Conservation (phyloP, 2,797 vertebrate species). For the Eupleurogrammus muticus region DNA sequence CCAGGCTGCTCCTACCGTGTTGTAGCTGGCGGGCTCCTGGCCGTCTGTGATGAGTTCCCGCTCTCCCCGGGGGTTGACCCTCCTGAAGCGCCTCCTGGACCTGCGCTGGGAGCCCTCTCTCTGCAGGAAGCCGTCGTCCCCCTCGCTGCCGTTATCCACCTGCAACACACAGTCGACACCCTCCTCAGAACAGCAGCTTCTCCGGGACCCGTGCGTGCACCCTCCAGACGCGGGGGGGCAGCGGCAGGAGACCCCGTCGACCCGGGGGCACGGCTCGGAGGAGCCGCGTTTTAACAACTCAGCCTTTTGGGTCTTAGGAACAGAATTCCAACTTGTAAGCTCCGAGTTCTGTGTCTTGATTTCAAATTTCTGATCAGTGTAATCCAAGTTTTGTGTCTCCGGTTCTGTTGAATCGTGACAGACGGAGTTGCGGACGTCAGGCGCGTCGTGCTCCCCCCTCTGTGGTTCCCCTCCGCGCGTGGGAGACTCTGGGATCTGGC, state of each 20-base stretch:
- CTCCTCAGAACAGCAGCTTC: conserved; percentile 64
- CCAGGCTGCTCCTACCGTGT: conserved; percentile 78
- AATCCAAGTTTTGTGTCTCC: conserved; percentile 37
- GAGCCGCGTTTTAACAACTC: conserved; percentile 42
- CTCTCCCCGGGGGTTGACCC: conserved; percentile 90
- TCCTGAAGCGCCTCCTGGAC: conserved; percentile 90
- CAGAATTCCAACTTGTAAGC: conserved; percentile 8
- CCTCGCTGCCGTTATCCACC: conserved; percentile 94
- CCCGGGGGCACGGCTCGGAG: conserved; percentile 47
- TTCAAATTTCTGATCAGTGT: conserved; percentile 1
- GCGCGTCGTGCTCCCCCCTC: not conserved
- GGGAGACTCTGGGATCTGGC: conserved; percentile 28
- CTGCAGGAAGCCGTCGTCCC: conserved; percentile 87
- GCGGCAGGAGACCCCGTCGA: not conserved
- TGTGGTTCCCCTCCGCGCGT: not conserved
- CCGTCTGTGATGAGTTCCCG: conserved; percentile 91
- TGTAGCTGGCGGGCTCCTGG: conserved; percentile 83
- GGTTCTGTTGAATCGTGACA: not conserved
- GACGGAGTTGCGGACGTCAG: conserved; percentile 15
- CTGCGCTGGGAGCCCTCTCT: conserved; percentile 88
- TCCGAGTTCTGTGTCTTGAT: conserved; percentile 24
- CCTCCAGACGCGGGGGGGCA: conserved; percentile 18
- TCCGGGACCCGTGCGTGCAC: not conserved
- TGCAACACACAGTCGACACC: conserved; percentile 85
- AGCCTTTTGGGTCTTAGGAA: conserved; percentile 21